A percentile compares a stretch with the other conserved stretches of the same genome.
These are phyloP conservation scores for Semicossyphus pulcher DNA, from an alignment of 2,113 vertebrate genomes.

Conservation along the genomic window DNA sequence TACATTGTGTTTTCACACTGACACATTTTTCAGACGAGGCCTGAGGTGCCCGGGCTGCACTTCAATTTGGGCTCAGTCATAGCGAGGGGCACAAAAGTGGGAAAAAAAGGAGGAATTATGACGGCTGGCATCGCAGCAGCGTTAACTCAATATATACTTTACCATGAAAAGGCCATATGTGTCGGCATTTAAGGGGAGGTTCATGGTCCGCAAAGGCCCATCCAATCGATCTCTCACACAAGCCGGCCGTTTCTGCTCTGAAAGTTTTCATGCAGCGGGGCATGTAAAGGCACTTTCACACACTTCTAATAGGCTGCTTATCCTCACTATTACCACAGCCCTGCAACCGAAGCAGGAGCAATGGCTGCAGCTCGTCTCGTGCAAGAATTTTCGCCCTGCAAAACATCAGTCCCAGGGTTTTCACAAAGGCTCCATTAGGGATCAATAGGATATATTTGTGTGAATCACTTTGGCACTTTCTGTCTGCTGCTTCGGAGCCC, in stretches of 20 bases:
- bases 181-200: conserved; percentile 32
- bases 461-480: conserved; percentile 33
- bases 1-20: conserved; percentile 55
- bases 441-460: conserved; percentile 48
- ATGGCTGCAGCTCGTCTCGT: conserved; percentile 6
- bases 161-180: conserved; percentile 45
- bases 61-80: conserved; percentile 60
- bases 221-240: conserved; percentile 59
- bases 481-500: conserved; percentile 22
- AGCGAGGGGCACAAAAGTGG: conserved; percentile 34
- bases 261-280: conserved; percentile 30
- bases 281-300: conserved; percentile 53
- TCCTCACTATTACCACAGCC: conserved; percentile 35
- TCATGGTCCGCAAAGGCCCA: conserved; percentile 18
- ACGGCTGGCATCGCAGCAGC: neutral
- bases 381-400: conserved; percentile 19
- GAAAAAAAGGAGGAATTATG: conserved; percentile 37
- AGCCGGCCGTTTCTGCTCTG: conserved; percentile 24
- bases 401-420: conserved; percentile 33
- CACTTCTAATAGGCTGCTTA: conserved; percentile 40
- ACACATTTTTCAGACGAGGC: conserved; percentile 51
- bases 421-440: conserved; percentile 43
- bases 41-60: conserved; percentile 58
- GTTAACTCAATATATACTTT: conserved; percentile 28
- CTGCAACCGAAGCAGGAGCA: conserved; percentile 27